Base-by-base conservation (phyloP, 2,888 invertebrate genomes). In the Belgica antarctica region DNA sequence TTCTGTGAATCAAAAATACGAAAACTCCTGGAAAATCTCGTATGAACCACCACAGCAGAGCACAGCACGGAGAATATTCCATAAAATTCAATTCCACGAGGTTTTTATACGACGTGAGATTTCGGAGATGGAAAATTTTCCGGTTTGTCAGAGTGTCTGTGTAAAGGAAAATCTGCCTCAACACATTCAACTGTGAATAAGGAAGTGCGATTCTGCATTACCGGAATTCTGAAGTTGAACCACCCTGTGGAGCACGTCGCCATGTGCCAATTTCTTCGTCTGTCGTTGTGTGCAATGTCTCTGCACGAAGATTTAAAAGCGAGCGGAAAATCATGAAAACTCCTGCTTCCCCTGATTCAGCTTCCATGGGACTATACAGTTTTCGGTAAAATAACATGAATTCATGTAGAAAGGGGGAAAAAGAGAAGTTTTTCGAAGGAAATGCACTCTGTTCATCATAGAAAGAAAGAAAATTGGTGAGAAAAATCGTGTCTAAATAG, bases 1-100 rank as follows among this genome's bases (percentile, higher is more conserved):
- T 12, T 52, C 22, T 7, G 52, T n/a, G n/a, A 41, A 10, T 7
- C 52, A 52, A 17, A 52, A 52, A 22, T 22, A 52, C n/a, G 22
- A 52, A 52, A 52, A 17, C 12, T 52, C 12, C 17, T 22, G 52
- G 22, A 52, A 52, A 52, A 7, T 41, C 22, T 52, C 8, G 22
- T 3, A 19, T 12, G 19, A 52, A 52, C 52, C 52, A 19, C 12
- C 52, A 52, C 52, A 10, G 3, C 25, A 15, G 17, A 34, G 68
- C 68, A 47, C 65, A 19, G 34, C 46, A 68, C 68, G 34, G 57
- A 68, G 68, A 68, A 68, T 68, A 68, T 68, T 68, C 57, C 68
- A 68, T 52, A 68, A 68, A 57, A 24, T n/a, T 34, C 34, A 28
- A 25, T 47, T 34, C 47, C 52, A 27, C 57, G 28, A 28, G 28